Percentiles rank a stretch among this genome's conserved stretches.
Conservation (phyloP, 2,797 vertebrate genomes). For the Smutsia gigantea region DNA sequence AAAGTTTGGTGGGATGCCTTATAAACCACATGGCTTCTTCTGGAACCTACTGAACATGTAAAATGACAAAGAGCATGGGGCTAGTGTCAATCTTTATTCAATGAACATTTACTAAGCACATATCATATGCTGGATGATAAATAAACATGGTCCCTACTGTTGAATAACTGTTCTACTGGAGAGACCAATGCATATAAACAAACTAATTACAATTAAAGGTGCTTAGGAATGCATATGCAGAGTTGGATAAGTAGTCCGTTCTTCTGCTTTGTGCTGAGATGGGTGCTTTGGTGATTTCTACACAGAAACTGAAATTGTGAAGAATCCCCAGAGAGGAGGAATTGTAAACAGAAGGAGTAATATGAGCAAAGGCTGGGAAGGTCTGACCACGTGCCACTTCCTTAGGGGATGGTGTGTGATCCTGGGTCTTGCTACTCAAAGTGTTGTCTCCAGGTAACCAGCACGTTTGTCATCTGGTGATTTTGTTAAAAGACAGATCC, state of each 20-base stretch:
- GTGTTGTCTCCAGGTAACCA: neutral
- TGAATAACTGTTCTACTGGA: neutral
- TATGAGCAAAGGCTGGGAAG: neutral
- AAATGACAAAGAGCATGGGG: neutral
- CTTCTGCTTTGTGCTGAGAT: neutral
- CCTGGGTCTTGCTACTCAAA: neutral
- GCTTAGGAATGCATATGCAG: neutral
- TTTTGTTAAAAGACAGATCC: neutral
- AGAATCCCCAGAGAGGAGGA: neutral
- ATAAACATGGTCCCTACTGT: neutral
- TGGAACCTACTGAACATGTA: neutral
- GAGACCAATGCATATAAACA: neutral
- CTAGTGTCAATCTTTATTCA: neutral
- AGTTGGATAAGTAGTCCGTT: neutral
- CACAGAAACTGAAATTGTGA: neutral
- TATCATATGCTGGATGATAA: neutral
- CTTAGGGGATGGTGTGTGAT: neutral
- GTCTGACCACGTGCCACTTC: neutral
- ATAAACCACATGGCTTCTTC: neutral
- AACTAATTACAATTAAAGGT: neutral
- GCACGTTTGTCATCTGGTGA: neutral
- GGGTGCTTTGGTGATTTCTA: neutral
- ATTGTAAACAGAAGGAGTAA: neutral
- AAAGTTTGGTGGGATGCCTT: constrained; percentile 33
- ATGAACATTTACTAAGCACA: neutral